Base-by-base conservation (phyloP, 2,888 invertebrate genomes). In the Pantelozetes paolii region DNA sequence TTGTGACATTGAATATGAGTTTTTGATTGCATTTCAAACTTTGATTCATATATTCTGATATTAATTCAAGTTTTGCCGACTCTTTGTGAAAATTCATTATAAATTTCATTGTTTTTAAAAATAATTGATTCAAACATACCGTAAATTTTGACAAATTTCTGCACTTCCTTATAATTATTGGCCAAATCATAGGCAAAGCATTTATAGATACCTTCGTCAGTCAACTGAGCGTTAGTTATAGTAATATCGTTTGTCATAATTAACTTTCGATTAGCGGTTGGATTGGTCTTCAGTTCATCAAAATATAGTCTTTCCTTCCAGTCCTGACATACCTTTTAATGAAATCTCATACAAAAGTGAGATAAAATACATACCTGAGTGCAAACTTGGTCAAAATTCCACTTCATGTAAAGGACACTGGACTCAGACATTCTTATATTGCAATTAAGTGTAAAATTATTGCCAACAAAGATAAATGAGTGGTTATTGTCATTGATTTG, bases 361-460 rank as follows among this genome's bases (percentile, higher is more conserved):
- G 9, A 36, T 26, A 23, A 18, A 9, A 15, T n/a, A 5, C 23
- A 67, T 36, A 67, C 67, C 42, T 67, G 67, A 67, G 23, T 36
- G 23, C 67, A 67, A 1, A 36, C 23, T 20, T 67, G 9, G 1
- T 42, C 18, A 6, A 23, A 15, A n/a, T 30, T 42, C 67, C 67
- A 67, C 20, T 30, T 23, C 40, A 67, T 3, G 2, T 15, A 6
- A 3, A 40, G 3, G 13, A 1, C 13, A n/a, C 20, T 15, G 2
- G 67, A n/a, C n/a, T 42, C 23, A 8, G 40, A 40, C 9, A 67
- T 6, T 67, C 36, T 1, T 67, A 67, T 42, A 6, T 23, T 1
- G 20, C 67, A 67, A 15, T 67, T 36, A 2, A 67, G 23, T 23
- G 67, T 67, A 18, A 40, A 67, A 42, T 42, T 67, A 40, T 67